A percentile compares a stretch with the other conserved stretches of the same genome.
Evolutionary conservation across 1,140 invertebrate species (phyloP).

Genomic region (Listronotus oregonensis): DNA sequence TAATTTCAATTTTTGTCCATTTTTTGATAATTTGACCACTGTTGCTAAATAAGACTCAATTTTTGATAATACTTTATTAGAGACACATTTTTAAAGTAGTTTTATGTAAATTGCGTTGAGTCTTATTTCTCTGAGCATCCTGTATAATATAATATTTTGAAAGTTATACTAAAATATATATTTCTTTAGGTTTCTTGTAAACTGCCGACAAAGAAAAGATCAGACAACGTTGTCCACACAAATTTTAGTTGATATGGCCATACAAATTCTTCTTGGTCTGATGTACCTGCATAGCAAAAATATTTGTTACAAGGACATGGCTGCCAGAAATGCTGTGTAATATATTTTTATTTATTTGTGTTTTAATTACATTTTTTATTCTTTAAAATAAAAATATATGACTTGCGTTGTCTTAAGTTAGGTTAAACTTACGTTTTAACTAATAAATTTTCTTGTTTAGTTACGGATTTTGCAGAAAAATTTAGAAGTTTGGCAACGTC

Average conservation of each 20-base stretch:
- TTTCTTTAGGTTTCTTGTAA: constrained; percentile 65
- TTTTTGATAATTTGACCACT: not conserved
- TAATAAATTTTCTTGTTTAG: too few relatives aligned
- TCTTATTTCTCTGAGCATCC: too few relatives aligned
- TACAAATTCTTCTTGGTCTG: constrained; percentile 84
- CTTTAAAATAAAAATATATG: too few relatives aligned
- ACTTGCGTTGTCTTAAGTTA: too few relatives aligned
- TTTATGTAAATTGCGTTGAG: too few relatives aligned
- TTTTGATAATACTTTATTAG: not conserved
- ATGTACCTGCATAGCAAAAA: constrained; percentile 88
- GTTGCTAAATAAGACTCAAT: not conserved
- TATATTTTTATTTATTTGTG: constrained; percentile 48
- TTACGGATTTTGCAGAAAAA: too few relatives aligned
- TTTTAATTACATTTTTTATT: too few relatives aligned
- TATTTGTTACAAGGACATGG: constrained; percentile 89
- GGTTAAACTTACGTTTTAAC: too few relatives aligned
- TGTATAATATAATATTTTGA: too few relatives aligned
- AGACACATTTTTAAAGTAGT: not conserved
- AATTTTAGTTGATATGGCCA: constrained; percentile 87
- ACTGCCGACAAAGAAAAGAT: constrained; percentile 65
- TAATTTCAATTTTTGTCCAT: too few relatives aligned
- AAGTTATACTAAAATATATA: not conserved
- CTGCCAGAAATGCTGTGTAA: constrained; percentile 88
- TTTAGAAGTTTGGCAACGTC: too few relatives aligned
- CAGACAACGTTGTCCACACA: constrained; percentile 70